These are phyloP conservation scores for Papilio elwesi DNA, from an alignment of 2,888 invertebrate genomes.

Conservation along the genomic window DNA sequence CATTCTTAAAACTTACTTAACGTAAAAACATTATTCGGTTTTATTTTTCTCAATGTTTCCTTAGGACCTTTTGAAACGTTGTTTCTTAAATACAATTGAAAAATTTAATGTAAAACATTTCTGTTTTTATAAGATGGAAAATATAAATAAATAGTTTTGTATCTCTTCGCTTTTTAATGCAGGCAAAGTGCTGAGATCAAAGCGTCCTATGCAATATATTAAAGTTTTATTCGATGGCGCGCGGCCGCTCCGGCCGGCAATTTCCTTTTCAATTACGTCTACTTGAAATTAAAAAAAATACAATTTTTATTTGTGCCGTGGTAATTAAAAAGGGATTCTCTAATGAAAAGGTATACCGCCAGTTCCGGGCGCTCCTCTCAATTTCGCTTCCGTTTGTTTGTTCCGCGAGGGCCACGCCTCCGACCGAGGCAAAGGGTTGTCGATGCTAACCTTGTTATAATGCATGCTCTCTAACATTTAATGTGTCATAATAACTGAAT, in stretches of 20 bases:
- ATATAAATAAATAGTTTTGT: slow-evolving; percentile 55
- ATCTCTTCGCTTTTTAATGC: slow-evolving; percentile 72
- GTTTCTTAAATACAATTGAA: slow-evolving; percentile 21
- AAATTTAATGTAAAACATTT: slow-evolving; percentile 36
- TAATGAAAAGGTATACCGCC: slow-evolving; percentile 83
- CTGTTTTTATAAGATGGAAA: slow-evolving; percentile 36
- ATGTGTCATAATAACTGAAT: slow-evolving; percentile 17
- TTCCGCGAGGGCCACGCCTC: slow-evolving; percentile 74
- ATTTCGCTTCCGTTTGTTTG: slow-evolving; percentile 83
- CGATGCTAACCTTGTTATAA: slow-evolving; percentile 50
- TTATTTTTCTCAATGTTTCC: slow-evolving; percentile 23
- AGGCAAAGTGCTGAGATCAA: slow-evolving; percentile 79
- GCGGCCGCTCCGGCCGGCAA: slow-evolving; percentile 73
- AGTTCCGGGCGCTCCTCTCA: slow-evolving; percentile 82
- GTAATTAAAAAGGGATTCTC: slow-evolving; percentile 84
- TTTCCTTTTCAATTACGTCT: slow-evolving; percentile 84
- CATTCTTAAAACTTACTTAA: slow-evolving; percentile 18
- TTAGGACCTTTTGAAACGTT: background rate
- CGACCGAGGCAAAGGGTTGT: slow-evolving; percentile 72
- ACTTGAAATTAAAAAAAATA: slow-evolving; percentile 81
- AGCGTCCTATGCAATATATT: slow-evolving; percentile 82
- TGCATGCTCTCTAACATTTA: slow-evolving; percentile 22
- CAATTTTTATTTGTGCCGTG: slow-evolving; percentile 81
- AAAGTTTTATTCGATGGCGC: slow-evolving; percentile 80
- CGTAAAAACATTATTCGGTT: slow-evolving; percentile 34